phyloP scores from a whole-genome alignment of 2,888 invertebrate genomes.

The Gnatocerus cornutus region DNA sequence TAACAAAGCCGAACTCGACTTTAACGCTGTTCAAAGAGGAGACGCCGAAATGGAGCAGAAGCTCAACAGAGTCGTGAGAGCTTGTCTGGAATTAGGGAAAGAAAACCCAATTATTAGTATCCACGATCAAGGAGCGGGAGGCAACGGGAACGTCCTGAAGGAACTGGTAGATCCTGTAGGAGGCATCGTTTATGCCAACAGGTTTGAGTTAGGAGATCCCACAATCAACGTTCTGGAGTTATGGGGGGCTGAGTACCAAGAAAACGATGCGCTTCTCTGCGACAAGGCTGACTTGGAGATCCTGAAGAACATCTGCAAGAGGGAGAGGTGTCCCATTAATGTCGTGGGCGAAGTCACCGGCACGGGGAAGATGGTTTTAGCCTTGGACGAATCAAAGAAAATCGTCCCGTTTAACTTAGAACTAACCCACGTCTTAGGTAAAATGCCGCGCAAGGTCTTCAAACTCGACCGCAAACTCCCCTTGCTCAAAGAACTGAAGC shows the following conservation, averaged over 20 bases:
- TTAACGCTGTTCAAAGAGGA: conserved; percentile 96
- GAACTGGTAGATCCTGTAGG: conserved; percentile 97
- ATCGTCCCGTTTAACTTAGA: conserved; percentile 89
- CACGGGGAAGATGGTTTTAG: conserved; percentile 81
- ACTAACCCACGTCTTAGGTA: conserved; percentile 88
- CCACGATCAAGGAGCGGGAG: conserved; percentile 99
- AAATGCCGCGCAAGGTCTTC: conserved; percentile 86
- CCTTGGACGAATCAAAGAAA: conserved; percentile 77
- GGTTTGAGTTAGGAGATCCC: conserved; percentile 94
- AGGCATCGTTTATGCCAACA: conserved; percentile 89
- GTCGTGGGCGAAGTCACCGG: conserved; percentile 95
- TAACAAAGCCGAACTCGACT: conserved; percentile 90
- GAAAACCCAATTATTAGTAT: conserved; percentile 94
- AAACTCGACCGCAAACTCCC: conserved; percentile 67
- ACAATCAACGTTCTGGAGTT: conserved; percentile 94
- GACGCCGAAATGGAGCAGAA: conserved; percentile 99
- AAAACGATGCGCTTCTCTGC: conserved; percentile 93
- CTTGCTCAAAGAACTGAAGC: conserved; percentile 60
- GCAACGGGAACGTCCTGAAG: conserved; percentile 97
- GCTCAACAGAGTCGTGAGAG: conserved; percentile 92
- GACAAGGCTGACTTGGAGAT: conserved; percentile 77
- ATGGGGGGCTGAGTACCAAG: conserved; percentile 99
- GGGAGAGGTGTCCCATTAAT: conserved; percentile 94
- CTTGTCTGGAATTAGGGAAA: conserved; percentile 88
- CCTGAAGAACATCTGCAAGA: conserved; percentile 81